Evolutionary conservation across 2,888 invertebrate genomes (phyloP).

Genomic region (Dioctria rufipes): DNA sequence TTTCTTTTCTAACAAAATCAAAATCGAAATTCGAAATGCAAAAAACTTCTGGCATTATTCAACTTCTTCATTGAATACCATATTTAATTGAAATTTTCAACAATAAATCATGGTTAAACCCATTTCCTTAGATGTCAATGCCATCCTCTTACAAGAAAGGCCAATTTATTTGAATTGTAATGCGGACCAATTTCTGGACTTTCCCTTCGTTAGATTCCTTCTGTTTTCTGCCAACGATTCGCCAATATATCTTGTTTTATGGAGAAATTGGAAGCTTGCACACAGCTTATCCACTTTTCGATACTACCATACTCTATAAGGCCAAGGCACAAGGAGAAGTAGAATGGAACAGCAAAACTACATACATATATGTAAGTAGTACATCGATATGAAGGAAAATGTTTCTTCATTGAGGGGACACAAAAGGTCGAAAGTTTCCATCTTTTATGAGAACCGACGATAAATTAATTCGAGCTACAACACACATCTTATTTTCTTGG

Average conservation of each 20-base stretch:
- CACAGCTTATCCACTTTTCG: conserved; percentile 23
- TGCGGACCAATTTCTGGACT: conserved; percentile 20
- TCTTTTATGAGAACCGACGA: conserved; percentile 36
- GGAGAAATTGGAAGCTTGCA: conserved; percentile 30
- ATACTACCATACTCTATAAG: neutral
- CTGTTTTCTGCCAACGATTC: conserved; percentile 49
- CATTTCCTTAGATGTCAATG: conserved; percentile 70
- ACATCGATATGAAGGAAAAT: no score
- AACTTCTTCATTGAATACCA: no score
- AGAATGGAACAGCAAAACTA: conserved; percentile 7
- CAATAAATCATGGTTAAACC: conserved; percentile 65
- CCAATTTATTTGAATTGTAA: conserved; percentile 57
- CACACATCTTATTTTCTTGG: conserved; percentile 53
- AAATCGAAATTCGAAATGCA: no score
- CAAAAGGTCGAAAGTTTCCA: conserved; percentile 5
- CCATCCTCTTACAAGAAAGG: conserved; percentile 63
- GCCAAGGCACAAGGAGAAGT: neutral
- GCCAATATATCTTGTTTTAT: conserved; percentile 54
- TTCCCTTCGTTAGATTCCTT: neutral
- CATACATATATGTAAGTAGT: neutral
- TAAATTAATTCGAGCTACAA: conserved; percentile 56
- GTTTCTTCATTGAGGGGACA: conserved; percentile 21
- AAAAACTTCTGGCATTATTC: neutral
- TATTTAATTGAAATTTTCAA: conserved; percentile 31
- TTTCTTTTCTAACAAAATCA: no score